These are phyloP conservation scores for Anisognathus igniventris DNA, from an alignment of 2,797 vertebrate genomes.

Conservation along the genomic window DNA sequence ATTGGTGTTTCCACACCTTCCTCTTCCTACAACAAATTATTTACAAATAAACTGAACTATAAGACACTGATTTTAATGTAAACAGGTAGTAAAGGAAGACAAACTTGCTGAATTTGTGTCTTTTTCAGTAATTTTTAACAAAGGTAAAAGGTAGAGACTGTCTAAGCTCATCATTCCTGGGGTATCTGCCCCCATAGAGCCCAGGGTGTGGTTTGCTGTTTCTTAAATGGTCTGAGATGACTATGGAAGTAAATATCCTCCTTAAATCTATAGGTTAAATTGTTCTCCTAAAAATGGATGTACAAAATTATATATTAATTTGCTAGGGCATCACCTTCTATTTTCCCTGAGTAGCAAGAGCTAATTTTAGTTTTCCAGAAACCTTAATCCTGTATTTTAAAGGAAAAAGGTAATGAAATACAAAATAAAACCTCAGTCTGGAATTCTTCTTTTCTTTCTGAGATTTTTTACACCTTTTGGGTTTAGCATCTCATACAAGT, in stretches of 20 bases:
- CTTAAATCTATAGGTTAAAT: background rate
- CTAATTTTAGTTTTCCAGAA: background rate
- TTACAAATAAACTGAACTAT: background rate
- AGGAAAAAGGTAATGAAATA: background rate
- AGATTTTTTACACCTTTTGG: background rate
- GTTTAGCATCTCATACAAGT: background rate
- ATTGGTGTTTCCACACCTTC: rapidly evolving
- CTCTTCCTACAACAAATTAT: background rate
- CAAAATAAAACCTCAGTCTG: background rate
- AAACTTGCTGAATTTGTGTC: background rate
- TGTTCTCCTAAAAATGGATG: background rate
- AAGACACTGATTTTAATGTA: background rate
- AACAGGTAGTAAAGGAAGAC: background rate
- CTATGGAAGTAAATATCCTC: background rate
- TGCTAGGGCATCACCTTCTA: background rate
- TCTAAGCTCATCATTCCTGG: background rate
- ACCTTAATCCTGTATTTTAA: background rate
- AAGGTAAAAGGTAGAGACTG: background rate
- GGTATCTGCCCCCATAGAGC: background rate
- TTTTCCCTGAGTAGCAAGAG: background rate
- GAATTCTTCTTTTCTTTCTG: background rate
- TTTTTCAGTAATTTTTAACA: background rate
- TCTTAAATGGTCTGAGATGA: background rate
- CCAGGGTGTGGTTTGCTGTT: background rate
- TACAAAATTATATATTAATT: background rate